Evolutionary conservation across 2,113 vertebrate genomes (phyloP).

Genomic region (Steatornis caripensis): DNA sequence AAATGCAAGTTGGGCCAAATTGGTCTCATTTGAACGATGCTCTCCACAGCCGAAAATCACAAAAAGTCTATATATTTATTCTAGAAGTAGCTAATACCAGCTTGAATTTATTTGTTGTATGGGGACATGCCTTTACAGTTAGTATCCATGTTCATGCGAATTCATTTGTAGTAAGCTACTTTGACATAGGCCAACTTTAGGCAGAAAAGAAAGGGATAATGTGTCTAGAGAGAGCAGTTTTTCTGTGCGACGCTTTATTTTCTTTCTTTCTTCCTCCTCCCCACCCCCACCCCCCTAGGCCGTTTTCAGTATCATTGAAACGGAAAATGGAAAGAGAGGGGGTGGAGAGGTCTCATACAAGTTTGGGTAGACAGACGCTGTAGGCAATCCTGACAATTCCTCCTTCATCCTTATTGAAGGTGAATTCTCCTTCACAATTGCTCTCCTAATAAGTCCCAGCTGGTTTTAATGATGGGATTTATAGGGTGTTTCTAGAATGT

Average conservation of each 20-base stretch:
- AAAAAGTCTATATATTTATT: background rate
- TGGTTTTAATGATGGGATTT: conserved; percentile 51
- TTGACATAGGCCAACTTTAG: background rate
- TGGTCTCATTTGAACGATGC: background rate
- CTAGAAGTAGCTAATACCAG: background rate
- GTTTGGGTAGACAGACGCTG: background rate
- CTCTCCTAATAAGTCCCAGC: conserved; percentile 13
- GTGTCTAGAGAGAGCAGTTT: background rate
- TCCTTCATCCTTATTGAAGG: conserved; percentile 15
- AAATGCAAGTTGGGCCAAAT: background rate
- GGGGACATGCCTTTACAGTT: background rate
- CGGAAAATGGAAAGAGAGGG: background rate
- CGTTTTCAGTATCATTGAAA: background rate
- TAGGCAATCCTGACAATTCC: background rate
- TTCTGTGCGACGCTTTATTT: background rate
- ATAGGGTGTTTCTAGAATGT: conserved; percentile 15
- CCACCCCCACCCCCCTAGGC: too few relatives aligned
- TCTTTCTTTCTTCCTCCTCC: background rate
- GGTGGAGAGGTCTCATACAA: background rate
- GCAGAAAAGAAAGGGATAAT: background rate
- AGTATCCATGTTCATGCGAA: background rate
- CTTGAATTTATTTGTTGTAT: background rate
- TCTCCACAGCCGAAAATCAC: background rate
- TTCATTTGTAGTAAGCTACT: background rate
- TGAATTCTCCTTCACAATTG: conserved; percentile 22